phyloP scores from a whole-genome alignment of 2,888 invertebrate genomes.

The Dicranocentrus wangi region DNA sequence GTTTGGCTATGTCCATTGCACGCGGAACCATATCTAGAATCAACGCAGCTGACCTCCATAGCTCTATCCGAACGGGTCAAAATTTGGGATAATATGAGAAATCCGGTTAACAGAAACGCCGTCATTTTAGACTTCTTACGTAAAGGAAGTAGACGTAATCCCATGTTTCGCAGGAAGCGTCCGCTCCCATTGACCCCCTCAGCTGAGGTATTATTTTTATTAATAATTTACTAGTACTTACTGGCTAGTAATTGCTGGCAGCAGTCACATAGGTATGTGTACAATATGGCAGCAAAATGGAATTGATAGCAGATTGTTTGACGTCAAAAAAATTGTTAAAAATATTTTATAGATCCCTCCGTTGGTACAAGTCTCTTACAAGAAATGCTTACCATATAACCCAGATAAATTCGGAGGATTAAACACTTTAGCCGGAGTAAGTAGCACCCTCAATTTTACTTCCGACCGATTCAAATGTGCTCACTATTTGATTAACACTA shows the following conservation, averaged over 20 bases:
- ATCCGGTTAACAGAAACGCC: slow-evolving; percentile 88
- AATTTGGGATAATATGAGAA: slow-evolving; percentile 89
- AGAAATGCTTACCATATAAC: no score
- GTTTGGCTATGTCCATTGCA: slow-evolving; percentile 99
- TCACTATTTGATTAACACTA: no score
- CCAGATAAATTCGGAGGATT: no score
- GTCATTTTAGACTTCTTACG: slow-evolving; percentile 91
- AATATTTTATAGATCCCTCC: not conserved
- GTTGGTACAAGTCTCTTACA: not conserved
- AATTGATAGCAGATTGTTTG: not conserved
- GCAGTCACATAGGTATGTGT: no score
- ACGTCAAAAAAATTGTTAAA: not conserved
- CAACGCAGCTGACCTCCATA: slow-evolving; percentile 85
- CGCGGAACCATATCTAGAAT: slow-evolving; percentile 90
- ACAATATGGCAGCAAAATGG: not conserved
- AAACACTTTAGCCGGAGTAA: slow-evolving; percentile 28
- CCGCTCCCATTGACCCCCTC: slow-evolving; percentile 74
- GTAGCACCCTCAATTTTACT: no score
- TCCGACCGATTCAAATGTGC: no score
- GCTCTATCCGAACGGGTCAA: slow-evolving; percentile 91
- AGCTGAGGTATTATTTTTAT: not conserved
- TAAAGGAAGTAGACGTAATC: slow-evolving; percentile 82
- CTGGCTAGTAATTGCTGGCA: no score
- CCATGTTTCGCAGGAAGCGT: slow-evolving; percentile 82
- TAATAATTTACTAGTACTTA: no score